Evolutionary conservation across 2,888 invertebrate genomes (phyloP).

Genomic region (Ichneumoninae sp.): DNA sequence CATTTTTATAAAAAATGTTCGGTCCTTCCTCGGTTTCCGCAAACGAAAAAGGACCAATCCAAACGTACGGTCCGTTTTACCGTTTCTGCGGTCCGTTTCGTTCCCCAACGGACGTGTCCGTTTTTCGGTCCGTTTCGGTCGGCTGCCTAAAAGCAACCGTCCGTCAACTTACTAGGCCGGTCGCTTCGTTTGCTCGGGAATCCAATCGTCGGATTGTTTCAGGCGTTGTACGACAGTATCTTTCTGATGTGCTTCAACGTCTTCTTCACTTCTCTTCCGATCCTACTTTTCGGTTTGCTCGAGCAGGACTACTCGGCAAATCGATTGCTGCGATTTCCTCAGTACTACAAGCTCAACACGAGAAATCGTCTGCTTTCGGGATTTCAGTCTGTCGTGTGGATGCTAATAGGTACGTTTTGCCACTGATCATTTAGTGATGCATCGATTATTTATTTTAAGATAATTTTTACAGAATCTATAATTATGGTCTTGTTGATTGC

Average conservation of each 20-base stretch:
- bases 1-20: too few relatives aligned
- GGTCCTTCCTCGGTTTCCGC: too few relatives aligned
- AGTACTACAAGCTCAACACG: conserved; percentile 88
- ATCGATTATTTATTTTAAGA: neutral
- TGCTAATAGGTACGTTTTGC: conserved; percentile 82
- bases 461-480: conserved; percentile 17
- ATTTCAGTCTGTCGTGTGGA: conserved; percentile 88
- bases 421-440: conserved; percentile 22
- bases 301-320: conserved; percentile 89
- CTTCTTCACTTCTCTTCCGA: conserved; percentile 90
- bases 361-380: conserved; percentile 88
- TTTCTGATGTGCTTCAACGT: conserved; percentile 92
- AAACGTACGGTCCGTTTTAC: too few relatives aligned
- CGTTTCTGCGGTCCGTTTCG: too few relatives aligned
- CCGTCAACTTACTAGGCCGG: too few relatives aligned
- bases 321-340: conserved; percentile 87
- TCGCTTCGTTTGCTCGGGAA: too few relatives aligned
- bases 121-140: too few relatives aligned
- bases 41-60: too few relatives aligned
- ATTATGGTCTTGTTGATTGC: conserved; percentile 70
- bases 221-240: conserved; percentile 90
- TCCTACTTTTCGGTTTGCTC: conserved; percentile 90
- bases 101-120: too few relatives aligned
- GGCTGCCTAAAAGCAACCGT: too few relatives aligned
- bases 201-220: conserved; percentile 86